Conservation (phyloP, 2,888 invertebrate genomes). For the Phengaris arion region DNA sequence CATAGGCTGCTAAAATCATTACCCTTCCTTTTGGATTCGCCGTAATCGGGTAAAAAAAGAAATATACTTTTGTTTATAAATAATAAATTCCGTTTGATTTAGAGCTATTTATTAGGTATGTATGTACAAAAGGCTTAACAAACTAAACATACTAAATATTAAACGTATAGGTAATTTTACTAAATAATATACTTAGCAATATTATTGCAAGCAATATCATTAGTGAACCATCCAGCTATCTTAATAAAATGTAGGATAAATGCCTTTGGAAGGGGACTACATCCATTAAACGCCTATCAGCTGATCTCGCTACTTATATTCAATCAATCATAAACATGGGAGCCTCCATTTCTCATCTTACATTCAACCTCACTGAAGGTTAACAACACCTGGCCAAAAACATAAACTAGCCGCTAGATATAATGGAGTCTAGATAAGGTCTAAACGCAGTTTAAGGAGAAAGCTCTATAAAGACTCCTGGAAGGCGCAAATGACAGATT, state of each 20-base stretch:
- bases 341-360: constrained; percentile 36
- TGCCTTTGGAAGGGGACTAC: background rate
- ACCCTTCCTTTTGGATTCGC: too few species aligned
- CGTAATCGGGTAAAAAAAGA: too few species aligned
- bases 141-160: too few species aligned
- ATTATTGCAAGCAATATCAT: background rate
- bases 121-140: too few species aligned
- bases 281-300: constrained; percentile 17
- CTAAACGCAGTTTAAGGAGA: constrained; percentile 61
- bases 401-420: constrained; percentile 68
- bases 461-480: constrained; percentile 56
- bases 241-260: background rate
- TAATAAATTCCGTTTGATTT: too few species aligned
- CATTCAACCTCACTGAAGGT: constrained; percentile 29
- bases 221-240: background rate
- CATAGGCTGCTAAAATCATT: too few species aligned
- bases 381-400: constrained; percentile 38
- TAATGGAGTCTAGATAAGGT: constrained; percentile 67
- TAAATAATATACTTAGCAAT: too few species aligned
- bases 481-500: constrained; percentile 70
- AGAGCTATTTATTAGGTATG: too few species aligned
- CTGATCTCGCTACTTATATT: constrained; percentile 27
- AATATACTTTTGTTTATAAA: too few species aligned
- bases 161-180: too few species aligned
- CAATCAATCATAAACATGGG: constrained; percentile 32